Evolutionary conservation across 2,113 vertebrate species (phyloP).

Genomic region (Peromyscus californicus): DNA sequence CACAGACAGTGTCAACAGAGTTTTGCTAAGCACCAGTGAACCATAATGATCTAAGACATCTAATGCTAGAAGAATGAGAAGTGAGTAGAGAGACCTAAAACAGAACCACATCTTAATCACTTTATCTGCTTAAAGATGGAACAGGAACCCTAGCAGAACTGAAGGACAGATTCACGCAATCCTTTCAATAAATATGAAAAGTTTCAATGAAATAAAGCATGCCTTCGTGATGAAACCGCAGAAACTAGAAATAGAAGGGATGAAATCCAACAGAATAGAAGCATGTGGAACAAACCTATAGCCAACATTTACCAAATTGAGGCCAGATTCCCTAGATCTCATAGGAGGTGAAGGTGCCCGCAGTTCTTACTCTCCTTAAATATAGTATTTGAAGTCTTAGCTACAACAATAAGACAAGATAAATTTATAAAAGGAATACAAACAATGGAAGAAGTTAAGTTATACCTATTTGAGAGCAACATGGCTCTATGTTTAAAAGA

Average conservation of each 20-base stretch:
- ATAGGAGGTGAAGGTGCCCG: not conserved
- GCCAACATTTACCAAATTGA: not conserved
- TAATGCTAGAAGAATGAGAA: not conserved
- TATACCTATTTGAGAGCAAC: not conserved
- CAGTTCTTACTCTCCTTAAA: not conserved
- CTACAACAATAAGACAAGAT: not conserved
- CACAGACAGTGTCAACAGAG: not conserved
- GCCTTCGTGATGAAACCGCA: not conserved
- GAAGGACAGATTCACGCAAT: not conserved
- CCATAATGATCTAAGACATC: not conserved
- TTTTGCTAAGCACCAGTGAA: not conserved
- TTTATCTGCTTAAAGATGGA: not conserved
- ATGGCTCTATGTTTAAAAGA: not conserved
- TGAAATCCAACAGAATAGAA: not conserved
- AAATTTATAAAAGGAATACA: not conserved
- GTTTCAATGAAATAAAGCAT: not conserved
- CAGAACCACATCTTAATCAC: not conserved
- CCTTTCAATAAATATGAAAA: not conserved
- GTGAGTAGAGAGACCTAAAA: not conserved
- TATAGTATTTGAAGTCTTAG: not conserved
- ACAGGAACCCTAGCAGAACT: not conserved
- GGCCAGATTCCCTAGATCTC: no score
- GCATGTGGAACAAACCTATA: not conserved
- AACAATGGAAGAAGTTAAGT: not conserved
- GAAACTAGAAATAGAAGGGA: not conserved